Base-by-base conservation (phyloP, 1,140 invertebrate species). In the Megalonaias nervosa region DNA sequence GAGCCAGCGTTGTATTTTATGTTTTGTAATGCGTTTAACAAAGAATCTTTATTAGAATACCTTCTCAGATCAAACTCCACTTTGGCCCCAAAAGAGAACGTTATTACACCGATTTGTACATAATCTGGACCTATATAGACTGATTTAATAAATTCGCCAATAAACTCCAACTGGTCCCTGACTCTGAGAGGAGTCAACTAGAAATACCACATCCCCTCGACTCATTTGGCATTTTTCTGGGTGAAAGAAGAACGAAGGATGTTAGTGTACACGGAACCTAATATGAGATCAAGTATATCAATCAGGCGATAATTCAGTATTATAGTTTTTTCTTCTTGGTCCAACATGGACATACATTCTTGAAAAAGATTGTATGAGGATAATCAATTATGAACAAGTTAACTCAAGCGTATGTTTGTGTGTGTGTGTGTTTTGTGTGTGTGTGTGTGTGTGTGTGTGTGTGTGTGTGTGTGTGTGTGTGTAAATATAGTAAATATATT, bases 131-230 rank as follows among this genome's bases (percentile, higher is more conserved):
- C 71, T n/a, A 73, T 58, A 12, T 66, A 48, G 21, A 73, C 60
- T 5, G 56, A 55, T 12, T 73, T 64, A 73, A 73, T 73, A 58
- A 73, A 73, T 12, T 73, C 12, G 48, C 31, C 66, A 21, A 73
- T 59, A 48, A 73, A 73, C 0, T 65, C 71, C 13, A 73, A 56
- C n/a, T 73, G 71, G 48, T 55, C 61, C 66, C 48, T 73, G 71
- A 31, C 71, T 73, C 4, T 48, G 23, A 14, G 71, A 73, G 1
- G 71, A 73, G 21, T 73, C 71, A 1, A 73, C 16, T 19, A 73
- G 56, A 58, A 73, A 73, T 9, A 73, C 56, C 26, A 73, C 23
- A 31, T 73, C 71, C 15, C 61, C 71, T 12, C 65, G 23, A 19
- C 31, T 38, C 19, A 64, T 61, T 55, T 73, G 71, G 58, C 71